These are phyloP conservation scores for Galbula dea DNA, from an alignment of 2,113 vertebrate species.

Conservation along the genomic window DNA sequence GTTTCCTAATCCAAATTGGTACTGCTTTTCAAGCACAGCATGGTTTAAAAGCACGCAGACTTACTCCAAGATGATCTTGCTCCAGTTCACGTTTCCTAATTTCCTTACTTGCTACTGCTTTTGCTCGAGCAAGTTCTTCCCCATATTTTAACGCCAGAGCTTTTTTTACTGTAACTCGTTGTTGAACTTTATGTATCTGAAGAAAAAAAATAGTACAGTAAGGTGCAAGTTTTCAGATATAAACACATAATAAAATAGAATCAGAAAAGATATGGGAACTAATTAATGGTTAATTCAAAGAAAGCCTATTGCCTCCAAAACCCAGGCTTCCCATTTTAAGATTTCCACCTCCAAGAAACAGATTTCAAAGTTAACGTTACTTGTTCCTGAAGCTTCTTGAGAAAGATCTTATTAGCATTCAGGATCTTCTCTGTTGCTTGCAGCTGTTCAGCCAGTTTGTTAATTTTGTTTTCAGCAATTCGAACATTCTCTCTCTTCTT, in stretches of 20 bases:
- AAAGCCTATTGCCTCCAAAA: background rate
- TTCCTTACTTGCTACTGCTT: slow-evolving; percentile 79
- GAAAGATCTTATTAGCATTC: slow-evolving; percentile 83
- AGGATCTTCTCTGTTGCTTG: slow-evolving; percentile 90
- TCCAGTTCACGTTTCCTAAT: slow-evolving; percentile 79
- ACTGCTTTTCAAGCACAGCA: background rate
- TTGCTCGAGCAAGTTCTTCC: slow-evolving; percentile 85
- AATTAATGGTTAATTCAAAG: background rate
- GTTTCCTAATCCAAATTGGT: background rate
- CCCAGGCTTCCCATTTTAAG: background rate
- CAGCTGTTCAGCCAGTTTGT: slow-evolving; percentile 88
- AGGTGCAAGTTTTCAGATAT: background rate
- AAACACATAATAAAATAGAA: background rate
- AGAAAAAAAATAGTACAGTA: background rate
- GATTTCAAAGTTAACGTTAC: slow-evolving; percentile 66
- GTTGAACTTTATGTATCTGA: slow-evolving; percentile 90
- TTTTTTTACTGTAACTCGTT: slow-evolving; percentile 88
- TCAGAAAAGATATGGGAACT: background rate
- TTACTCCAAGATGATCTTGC: slow-evolving; percentile 76
- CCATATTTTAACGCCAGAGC: slow-evolving; percentile 79
- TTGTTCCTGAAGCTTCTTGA: slow-evolving; percentile 95
- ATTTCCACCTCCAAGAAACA: background rate
- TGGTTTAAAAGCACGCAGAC: slow-evolving; percentile 23
- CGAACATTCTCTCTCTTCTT: slow-evolving; percentile 91
- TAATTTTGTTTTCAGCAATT: slow-evolving; percentile 87